Conservation (phyloP, 2,797 vertebrate species). For the Valencia hispanica region DNA sequence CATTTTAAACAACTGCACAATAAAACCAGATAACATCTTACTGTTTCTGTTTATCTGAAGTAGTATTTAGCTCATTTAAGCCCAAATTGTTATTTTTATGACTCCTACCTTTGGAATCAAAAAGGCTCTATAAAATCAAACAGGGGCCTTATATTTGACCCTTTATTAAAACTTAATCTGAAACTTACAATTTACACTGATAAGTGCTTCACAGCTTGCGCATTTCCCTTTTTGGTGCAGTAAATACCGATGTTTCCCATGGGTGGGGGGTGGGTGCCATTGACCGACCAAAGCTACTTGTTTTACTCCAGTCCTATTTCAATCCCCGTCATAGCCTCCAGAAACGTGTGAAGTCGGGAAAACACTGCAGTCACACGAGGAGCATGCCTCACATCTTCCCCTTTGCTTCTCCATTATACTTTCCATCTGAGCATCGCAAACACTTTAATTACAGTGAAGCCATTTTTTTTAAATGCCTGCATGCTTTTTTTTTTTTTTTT, state of each 20-base stretch:
- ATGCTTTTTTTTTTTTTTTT: slow-evolving; percentile 53
- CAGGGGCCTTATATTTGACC: background rate
- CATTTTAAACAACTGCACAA: background rate
- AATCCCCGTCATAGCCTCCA: slow-evolving; percentile 27
- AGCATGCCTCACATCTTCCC: slow-evolving; percentile 39
- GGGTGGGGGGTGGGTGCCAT: slow-evolving; percentile 23
- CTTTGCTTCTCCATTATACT: slow-evolving; percentile 46
- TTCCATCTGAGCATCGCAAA: slow-evolving; percentile 34
- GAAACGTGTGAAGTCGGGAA: slow-evolving; percentile 44
- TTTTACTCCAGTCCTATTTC: slow-evolving; percentile 22
- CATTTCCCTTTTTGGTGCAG: slow-evolving; percentile 40
- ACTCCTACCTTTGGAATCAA: background rate
- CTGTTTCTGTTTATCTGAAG: background rate
- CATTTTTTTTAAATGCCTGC: slow-evolving; percentile 52
- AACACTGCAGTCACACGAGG: slow-evolving; percentile 54
- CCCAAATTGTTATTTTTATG: background rate
- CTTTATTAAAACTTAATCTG: background rate
- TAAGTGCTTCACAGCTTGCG: slow-evolving; percentile 49
- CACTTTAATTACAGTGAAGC: slow-evolving; percentile 27
- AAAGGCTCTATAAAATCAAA: background rate
- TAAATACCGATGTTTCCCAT: slow-evolving; percentile 62
- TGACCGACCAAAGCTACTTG: slow-evolving; percentile 18
- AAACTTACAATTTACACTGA: slow-evolving; percentile 26
- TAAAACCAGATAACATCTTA: background rate
- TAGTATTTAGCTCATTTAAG: background rate